Evolutionary conservation across 2,888 invertebrate species (phyloP), one percentile per base, ranked within the genome.

Genomic region (Metacarcinus magister): DNA sequence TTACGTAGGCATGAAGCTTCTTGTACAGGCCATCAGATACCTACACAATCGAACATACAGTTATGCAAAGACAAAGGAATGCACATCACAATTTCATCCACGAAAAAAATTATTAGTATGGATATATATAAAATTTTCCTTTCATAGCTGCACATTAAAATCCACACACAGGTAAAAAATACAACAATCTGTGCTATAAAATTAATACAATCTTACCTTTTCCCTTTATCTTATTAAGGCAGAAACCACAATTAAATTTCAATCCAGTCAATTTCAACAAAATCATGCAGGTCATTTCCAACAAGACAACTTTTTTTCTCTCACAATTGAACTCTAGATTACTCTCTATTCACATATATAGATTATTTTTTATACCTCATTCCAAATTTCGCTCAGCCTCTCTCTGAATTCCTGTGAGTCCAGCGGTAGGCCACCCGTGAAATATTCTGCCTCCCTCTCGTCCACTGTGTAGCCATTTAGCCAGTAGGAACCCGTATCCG

Each of bases 1-100:
- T 91, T n/a, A 97, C 97, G 96, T 96, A 97, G 90, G 97, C 96
- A 93, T 97, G 97, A 43, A 97, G 96, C 48, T 97, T 96, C 95
- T 97, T 96, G 96, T 97, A 97, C 48, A 97, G 95, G 0, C 96
- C 46, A 3, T 95, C 94, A 16, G 95, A 95, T 2, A 96, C 95
- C 96, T 96, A 89, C 32, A 54, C 28, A 2, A 90, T n/a, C 19
- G 28, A 0, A n/a, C 44, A 39, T 43, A 91, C 44, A 46, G n/a
- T 60, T 93, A 5, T 48, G 39, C 16, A 28, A 19, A 2, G 32
- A 32, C 19, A 3, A n/a, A 67, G 3, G 7, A 28, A 93, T 60
- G 43, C 75, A 67, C 19, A 67, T 19, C 67, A 67, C n/a, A 67
- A 67, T 23, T 67, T 23, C 1, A 23, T 19, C 67, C 2, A 67